Evolutionary conservation across 2,888 invertebrate species (phyloP).

Genomic region (Agrotis ipsilon): DNA sequence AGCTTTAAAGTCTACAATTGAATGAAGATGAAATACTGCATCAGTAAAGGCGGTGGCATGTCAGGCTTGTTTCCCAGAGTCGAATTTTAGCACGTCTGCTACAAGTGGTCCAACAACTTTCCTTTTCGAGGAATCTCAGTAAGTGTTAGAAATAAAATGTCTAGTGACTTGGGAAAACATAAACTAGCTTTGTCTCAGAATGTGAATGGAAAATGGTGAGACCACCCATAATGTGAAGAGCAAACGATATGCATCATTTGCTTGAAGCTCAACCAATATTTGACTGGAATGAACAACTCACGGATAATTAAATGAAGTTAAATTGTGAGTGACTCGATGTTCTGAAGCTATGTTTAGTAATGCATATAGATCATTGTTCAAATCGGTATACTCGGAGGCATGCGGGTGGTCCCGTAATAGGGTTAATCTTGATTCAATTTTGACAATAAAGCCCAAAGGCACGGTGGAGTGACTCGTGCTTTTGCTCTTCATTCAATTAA

Average conservation of each 20-base stretch:
- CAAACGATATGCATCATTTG: conserved; percentile 64
- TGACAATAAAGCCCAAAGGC: conserved; percentile 66
- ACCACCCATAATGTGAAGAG: conserved; percentile 72
- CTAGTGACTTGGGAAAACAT: conserved; percentile 56
- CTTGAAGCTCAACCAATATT: conserved; percentile 66
- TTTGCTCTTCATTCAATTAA: conserved; percentile 47
- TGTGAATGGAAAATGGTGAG: conserved; percentile 61
- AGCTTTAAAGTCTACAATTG: conserved; percentile 51
- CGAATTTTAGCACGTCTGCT: conserved; percentile 81
- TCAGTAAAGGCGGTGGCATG: conserved; percentile 62
- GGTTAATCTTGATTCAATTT: conserved; percentile 81
- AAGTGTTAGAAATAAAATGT: conserved; percentile 61
- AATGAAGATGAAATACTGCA: conserved; percentile 19
- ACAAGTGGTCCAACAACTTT: conserved; percentile 75
- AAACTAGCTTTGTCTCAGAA: conserved; percentile 50
- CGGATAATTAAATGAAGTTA: conserved; percentile 68
- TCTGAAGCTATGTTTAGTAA: conserved; percentile 60
- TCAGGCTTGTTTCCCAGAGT: conserved; percentile 75
- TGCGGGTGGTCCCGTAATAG: conserved; percentile 84
- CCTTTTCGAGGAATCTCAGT: conserved; percentile 67
- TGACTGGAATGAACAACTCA: conserved; percentile 63
- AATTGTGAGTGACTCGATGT: conserved; percentile 62
- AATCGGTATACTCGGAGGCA: conserved; percentile 69
- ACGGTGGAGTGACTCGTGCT: conserved; percentile 53
- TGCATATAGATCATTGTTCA: conserved; percentile 65